A percentile compares a stretch with the other conserved stretches of the same genome.
phyloP scores from a whole-genome alignment of 2,113 vertebrate genomes.

The Apaloderma vittatum region DNA sequence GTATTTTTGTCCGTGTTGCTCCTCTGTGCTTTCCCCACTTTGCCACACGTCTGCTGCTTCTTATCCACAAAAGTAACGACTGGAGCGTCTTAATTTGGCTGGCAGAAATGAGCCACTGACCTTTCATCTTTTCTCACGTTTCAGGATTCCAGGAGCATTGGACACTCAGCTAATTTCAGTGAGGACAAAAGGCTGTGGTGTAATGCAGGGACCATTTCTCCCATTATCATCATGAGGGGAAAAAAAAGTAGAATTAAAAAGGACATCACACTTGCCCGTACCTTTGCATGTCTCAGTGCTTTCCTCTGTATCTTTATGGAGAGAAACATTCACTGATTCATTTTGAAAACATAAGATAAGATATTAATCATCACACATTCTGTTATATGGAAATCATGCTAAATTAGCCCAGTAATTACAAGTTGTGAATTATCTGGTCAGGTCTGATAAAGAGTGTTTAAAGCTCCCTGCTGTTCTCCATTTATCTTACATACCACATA shows the following conservation, averaged over 20 bases:
- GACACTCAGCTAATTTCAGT: background rate
- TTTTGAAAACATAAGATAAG: background rate
- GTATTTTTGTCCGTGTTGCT: fast-evolving
- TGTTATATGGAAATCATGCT: background rate
- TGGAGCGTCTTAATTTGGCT: background rate
- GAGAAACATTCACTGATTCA: background rate
- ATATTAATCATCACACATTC: background rate
- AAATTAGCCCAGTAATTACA: constrained; percentile 31
- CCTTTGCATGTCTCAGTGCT: background rate
- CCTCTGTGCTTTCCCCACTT: background rate
- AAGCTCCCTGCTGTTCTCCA: no score
- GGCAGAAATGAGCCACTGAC: background rate
- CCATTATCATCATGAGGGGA: background rate
- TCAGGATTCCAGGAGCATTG: background rate
- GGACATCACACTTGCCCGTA: background rate
- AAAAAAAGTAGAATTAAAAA: background rate
- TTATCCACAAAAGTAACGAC: no score
- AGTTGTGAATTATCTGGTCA: background rate
- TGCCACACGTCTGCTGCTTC: no score
- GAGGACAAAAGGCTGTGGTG: background rate
- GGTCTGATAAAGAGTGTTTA: constrained; percentile 2
- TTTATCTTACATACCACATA: background rate
- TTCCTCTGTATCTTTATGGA: background rate
- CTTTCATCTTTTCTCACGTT: background rate
- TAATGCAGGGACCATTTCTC: background rate